A percentile compares a stretch with the other conserved stretches of the same genome.
Evolutionary conservation across 2,113 vertebrate genomes (phyloP).

Genomic region (Barnardius zonarius): DNA sequence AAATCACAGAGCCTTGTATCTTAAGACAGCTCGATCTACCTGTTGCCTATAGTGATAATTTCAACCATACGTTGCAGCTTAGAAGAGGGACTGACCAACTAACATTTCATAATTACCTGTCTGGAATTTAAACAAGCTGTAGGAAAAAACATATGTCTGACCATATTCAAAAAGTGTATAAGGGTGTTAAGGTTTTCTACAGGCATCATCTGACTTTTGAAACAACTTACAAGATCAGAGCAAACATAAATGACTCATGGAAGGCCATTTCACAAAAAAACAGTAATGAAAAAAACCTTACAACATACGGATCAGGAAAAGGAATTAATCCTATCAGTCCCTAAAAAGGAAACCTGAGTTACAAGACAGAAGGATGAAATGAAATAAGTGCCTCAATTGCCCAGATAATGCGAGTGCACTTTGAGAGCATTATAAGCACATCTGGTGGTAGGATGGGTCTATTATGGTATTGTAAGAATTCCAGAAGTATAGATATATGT

Average conservation of each 20-base stretch:
- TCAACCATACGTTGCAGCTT: background rate
- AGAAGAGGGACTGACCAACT: constrained; percentile 23
- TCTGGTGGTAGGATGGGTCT: constrained; percentile 25
- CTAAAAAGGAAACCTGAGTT: background rate
- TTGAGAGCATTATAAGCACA: constrained; percentile 36
- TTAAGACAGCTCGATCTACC: constrained; percentile 18
- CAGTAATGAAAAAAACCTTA: background rate
- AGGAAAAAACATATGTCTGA: background rate
- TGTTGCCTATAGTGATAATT: constrained; percentile 34
- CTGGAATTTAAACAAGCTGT: constrained; percentile 35
- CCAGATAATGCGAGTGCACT: constrained; percentile 1
- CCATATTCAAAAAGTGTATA: constrained; percentile 8
- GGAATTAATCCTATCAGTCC: constrained; percentile 2
- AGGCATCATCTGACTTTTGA: constrained; percentile 36
- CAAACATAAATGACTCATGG: constrained; percentile 37
- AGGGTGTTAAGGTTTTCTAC: constrained; percentile 33
- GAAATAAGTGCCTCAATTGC: constrained; percentile 39
- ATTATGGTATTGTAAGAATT: constrained; percentile 36
- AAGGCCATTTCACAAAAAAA: constrained; percentile 24
- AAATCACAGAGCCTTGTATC: background rate
- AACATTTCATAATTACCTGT: constrained; percentile 58
- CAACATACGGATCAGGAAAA: background rate
- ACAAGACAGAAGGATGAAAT: constrained; percentile 27
- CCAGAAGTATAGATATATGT: constrained; percentile 30
- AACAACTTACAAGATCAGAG: constrained; percentile 35